A percentile compares a stretch with the other conserved stretches of the same genome.
Conservation (phyloP, 2,113 vertebrate genomes). For the Sinocyclocheilus rhinocerous region DNA sequence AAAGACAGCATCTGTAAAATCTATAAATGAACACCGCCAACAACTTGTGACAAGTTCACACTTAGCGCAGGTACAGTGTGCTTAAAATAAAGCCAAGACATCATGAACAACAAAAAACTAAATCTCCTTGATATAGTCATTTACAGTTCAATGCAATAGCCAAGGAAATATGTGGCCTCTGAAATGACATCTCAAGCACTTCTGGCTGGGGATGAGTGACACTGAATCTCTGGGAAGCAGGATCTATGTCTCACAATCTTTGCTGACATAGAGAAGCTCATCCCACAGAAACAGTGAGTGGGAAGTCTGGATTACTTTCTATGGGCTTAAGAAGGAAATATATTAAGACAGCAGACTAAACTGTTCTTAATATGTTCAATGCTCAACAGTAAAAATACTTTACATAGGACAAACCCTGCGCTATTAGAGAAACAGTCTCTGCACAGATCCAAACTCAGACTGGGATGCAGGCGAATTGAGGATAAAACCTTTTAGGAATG, state of each 20-base stretch:
- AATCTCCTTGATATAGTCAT: not conserved
- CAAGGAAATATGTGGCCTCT: slow-evolving; percentile 16
- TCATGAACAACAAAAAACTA: not conserved
- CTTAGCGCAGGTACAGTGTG: not conserved
- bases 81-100: not conserved
- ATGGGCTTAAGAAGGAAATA: not conserved
- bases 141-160: not conserved
- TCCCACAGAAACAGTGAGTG: not conserved
- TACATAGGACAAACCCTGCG: not conserved
- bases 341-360: slow-evolving; percentile 36
- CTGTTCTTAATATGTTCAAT: not conserved
- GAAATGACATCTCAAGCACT: not conserved
- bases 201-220: not conserved
- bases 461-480: not conserved
- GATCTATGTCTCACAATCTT: not conserved
- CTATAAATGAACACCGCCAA: not conserved
- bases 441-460: not conserved
- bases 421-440: slow-evolving; percentile 14
- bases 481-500: not conserved
- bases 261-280: slow-evolving; percentile 32
- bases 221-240: not conserved
- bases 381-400: slow-evolving; percentile 11
- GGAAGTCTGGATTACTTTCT: not conserved
- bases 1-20: not conserved
- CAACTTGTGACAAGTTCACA: not conserved